Percentiles rank a stretch among this genome's conserved stretches.
phyloP scores from a whole-genome alignment of 1,140 invertebrate species.

The Drosophila tristis region DNA sequence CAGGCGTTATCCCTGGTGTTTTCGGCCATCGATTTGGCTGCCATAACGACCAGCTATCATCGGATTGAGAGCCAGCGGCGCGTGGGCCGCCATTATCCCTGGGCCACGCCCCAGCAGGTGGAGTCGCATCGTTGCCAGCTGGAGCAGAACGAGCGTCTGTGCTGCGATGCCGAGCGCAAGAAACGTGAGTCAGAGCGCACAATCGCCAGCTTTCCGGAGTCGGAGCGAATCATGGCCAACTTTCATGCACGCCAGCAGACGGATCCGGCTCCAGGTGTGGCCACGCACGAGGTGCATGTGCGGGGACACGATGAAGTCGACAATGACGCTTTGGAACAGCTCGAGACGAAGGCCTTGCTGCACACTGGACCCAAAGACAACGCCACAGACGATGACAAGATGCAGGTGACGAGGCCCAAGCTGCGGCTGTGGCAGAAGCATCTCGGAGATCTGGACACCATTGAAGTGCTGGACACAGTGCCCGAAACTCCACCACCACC shows the following conservation, averaged over 20 bases:
- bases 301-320: conserved; percentile 67
- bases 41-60: conserved; percentile 89
- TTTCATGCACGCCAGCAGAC: conserved; percentile 45
- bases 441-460: conserved; percentile 46
- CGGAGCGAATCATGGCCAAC: conserved; percentile 78
- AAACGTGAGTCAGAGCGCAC: conserved; percentile 78
- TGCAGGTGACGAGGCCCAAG: conserved; percentile 42
- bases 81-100: conserved; percentile 89
- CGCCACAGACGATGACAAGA: conserved; percentile 75
- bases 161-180: conserved; percentile 49
- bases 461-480: conserved; percentile 69
- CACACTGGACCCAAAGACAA: conserved; percentile 52
- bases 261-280: neutral
- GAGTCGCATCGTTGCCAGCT: conserved; percentile 47
- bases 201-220: conserved; percentile 71
- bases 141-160: conserved; percentile 60
- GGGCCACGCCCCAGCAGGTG: conserved; percentile 85
- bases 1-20: conserved; percentile 88
- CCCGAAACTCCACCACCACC: conserved; percentile 71
- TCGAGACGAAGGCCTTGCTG: conserved; percentile 54
- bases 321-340: conserved; percentile 63
- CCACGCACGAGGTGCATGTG: conserved; percentile 54
- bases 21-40: conserved; percentile 88
- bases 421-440: conserved; percentile 34
- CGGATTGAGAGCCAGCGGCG: conserved; percentile 90